Base-by-base conservation (phyloP, 2,888 invertebrate species). In the Campopleginae sp. region DNA sequence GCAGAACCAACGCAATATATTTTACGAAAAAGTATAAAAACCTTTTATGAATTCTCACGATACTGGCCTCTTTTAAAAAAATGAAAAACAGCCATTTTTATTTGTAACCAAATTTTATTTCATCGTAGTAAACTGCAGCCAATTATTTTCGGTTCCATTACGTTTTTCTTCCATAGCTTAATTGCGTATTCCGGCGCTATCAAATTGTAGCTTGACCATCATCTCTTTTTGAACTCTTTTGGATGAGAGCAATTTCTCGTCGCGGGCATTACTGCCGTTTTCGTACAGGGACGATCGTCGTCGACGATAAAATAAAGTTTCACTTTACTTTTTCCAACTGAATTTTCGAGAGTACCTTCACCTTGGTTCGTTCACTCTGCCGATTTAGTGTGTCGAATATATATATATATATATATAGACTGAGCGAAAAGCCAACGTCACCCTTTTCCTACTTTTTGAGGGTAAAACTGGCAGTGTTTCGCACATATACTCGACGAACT, bases 101-200 rank as follows among this genome's bases (percentile, higher is more conserved):
- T 82, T 72, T 58, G 78, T 82, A 66, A 33, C 54, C 31, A 68
- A 82, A 78, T 78, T 71, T 31, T 46, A 68, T 27, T 12, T 23
- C 23, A 27, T 23, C 12, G 2, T 27, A 54, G 1, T 5, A 27
- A 10, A 27, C 27, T 58, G 14, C 14, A 58, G 27, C 6, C 27
- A 14, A 58, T 14, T 12, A 27, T n/a, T 58, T 58, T 58, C 27
- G 12, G 1, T 54, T 14, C 27, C 27, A 17, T 38, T 2, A 2
- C 14, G 10, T 54, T 78, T 58, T 19, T 61, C 31, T 48, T 70
- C 33, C 33, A 42, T 23, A 42, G 8, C 19, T 44, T 48, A 54
- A 42, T 61, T 70, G 31, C n/a, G n/a, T 19, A 14, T 27, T 42
- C 17, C 12, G 19, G 19, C 19, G n/a, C 2, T 48, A 44, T 14